Base-by-base conservation (phyloP, 2,888 invertebrate species). In the Drosophila infuscata region DNA sequence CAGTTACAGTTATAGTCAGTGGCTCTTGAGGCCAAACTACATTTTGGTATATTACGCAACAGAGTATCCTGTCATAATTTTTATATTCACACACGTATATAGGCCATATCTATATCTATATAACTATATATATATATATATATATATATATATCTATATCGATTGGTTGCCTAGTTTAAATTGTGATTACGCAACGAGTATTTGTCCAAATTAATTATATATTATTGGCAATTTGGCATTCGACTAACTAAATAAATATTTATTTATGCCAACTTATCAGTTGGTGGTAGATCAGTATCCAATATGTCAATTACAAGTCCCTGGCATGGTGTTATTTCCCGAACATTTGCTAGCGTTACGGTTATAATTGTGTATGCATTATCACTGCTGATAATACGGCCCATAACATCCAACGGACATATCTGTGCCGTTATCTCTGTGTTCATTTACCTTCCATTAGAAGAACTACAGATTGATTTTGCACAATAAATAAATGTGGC, bases 361-460 rank as follows among this genome's bases (percentile, higher is more conserved):
- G 74, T 71, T 68, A 80, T 83, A 85, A 88, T 85, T 85, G 80
- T 88, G 85, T 85, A 70, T 71, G 79, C 79, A 83, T 82, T 84
- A 88, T 84, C 85, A 68, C 17, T 53, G 36, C 74, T 65, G 80
- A 83, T 87, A 85, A 74, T 48, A 43, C 46, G 46, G 46, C 25
- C 25, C 25, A 2, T 0, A 36, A 46, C 57, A 56, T n/a, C 17
- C 29, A 25, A 15, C 29, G 12, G 12, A 38, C n/a, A 38, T 25
- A 35, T 57, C 17, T 38, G 38, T 43, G 32, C 20, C 58, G 69
- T 67, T 83, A 83, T 83, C 85, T 65, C 11, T 51, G 60, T 72
- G 58, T 74, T 78, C 80, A 75, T 79, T 68, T 74, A 64, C 62
- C 68, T 57, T 81, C 81, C 86, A 85, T 86, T 88, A 83, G 66